Percentiles rank a stretch among this genome's conserved stretches.
phyloP scores from a whole-genome alignment of 2,797 vertebrate species.

The Rhadinocentrus ornatus region DNA sequence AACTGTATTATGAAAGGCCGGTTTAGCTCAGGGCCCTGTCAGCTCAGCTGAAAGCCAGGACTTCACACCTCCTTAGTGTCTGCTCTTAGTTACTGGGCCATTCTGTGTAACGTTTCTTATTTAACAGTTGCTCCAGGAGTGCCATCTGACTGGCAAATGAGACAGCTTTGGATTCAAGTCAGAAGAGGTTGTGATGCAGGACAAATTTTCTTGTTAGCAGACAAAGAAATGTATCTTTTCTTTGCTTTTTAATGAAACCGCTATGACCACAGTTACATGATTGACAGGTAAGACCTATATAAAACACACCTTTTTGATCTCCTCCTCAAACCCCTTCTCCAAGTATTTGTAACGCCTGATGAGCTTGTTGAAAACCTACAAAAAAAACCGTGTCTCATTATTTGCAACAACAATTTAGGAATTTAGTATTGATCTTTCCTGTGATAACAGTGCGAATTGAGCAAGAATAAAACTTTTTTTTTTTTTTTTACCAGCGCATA shows the following conservation, averaged over 20 bases:
- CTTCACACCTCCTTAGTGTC: not conserved
- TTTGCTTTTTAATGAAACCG: not conserved
- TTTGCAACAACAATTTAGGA: slow-evolving; percentile 59
- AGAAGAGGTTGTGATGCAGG: not conserved
- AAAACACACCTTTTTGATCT: slow-evolving; percentile 93
- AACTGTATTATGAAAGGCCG: not conserved
- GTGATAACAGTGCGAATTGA: not conserved
- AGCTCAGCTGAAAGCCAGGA: not conserved
- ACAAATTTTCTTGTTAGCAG: not conserved
- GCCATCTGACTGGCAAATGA: not conserved
- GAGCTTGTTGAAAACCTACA: slow-evolving; percentile 97
- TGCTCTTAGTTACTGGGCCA: not conserved
- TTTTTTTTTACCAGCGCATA: slow-evolving; percentile 87
- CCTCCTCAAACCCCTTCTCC: slow-evolving; percentile 98
- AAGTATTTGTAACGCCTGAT: slow-evolving; percentile 99
- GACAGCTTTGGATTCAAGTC: not conserved
- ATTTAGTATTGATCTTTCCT: not conserved
- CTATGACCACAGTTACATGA: not conserved
- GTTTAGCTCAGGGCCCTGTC: slow-evolving; percentile 1
- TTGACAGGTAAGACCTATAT: not conserved
- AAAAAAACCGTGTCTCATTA: not conserved
- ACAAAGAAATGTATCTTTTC: too few relatives aligned
- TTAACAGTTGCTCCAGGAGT: slow-evolving; percentile 3
- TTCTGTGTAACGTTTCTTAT: not conserved
- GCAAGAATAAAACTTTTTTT: not conserved